Conservation (phyloP, 2,797 vertebrate genomes). For the Novumbra hubbsi region DNA sequence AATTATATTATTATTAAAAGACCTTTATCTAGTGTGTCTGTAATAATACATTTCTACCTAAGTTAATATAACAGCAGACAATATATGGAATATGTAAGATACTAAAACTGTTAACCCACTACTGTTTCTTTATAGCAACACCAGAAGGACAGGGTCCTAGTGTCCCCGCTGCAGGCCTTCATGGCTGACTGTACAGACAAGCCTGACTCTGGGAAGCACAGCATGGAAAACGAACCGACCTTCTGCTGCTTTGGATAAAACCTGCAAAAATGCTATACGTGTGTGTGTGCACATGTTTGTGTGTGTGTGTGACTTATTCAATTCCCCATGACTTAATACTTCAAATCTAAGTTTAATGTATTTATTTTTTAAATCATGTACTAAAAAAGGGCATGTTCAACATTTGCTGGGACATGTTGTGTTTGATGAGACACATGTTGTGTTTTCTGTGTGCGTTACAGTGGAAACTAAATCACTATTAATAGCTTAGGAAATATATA, state of each 20-base stretch:
- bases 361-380: too few relatives aligned
- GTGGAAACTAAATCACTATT: background rate
- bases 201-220: conserved; percentile 82
- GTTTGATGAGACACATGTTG: background rate
- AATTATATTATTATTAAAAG: too few relatives aligned
- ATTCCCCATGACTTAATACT: too few relatives aligned
- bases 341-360: too few relatives aligned
- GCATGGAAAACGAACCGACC: conserved; percentile 68
- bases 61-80: background rate
- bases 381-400: too few relatives aligned
- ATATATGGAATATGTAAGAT: background rate
- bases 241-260: conserved; percentile 61
- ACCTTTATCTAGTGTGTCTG: too few relatives aligned
- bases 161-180: conserved; percentile 83
- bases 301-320: background rate
- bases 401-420: background rate
- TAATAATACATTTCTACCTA: background rate
- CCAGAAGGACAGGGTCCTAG: conserved; percentile 79
- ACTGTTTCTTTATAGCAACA: conserved; percentile 72
- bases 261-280: background rate
- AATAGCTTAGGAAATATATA: background rate
- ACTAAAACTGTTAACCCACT: background rate
- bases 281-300: background rate
- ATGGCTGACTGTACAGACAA: conserved; percentile 84
- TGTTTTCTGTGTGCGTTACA: background rate